These are phyloP conservation scores for Lithophane leautieri DNA, from an alignment of 2,888 invertebrate genomes.

Conservation along the genomic window DNA sequence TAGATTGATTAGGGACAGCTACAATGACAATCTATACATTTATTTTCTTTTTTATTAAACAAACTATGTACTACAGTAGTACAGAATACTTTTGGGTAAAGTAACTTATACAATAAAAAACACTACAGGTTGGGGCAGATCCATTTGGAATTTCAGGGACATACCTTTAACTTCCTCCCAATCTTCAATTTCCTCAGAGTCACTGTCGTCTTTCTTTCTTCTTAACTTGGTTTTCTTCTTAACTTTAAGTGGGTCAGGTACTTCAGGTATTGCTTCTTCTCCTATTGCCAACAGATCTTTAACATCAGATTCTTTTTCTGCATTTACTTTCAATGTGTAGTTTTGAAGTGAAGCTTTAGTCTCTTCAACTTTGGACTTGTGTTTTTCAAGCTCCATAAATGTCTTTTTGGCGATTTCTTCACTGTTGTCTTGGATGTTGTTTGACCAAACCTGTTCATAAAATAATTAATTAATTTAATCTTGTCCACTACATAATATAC, in stretches of 20 bases:
- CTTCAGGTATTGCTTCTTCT: slow-evolving; percentile 85
- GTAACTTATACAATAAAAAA: background rate
- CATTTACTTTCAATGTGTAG: slow-evolving; percentile 79
- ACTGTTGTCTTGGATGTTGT: slow-evolving; percentile 79
- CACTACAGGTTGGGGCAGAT: background rate
- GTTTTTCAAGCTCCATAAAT: slow-evolving; percentile 90
- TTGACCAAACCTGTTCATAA: slow-evolving; percentile 80
- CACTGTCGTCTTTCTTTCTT: slow-evolving; percentile 82
- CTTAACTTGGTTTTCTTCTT: slow-evolving; percentile 75
- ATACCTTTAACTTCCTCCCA: slow-evolving; percentile 94
- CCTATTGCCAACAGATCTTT: slow-evolving; percentile 92
- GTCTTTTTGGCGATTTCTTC: slow-evolving; percentile 86
- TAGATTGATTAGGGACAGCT: background rate
- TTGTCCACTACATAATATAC: background rate
- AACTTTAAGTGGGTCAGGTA: slow-evolving; percentile 56
- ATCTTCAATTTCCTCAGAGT: slow-evolving; percentile 92
- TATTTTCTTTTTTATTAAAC: background rate
- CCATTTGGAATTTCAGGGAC: background rate
- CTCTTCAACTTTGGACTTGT: slow-evolving; percentile 91
- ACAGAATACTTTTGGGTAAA: too few relatives aligned
- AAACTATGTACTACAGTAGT: too few relatives aligned
- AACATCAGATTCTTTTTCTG: slow-evolving; percentile 86
- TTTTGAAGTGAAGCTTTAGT: slow-evolving; percentile 90
- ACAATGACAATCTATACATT: background rate
- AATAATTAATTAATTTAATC: background rate